Percentiles rank a stretch among this genome's conserved stretches.
Conservation (phyloP, 2,113 vertebrate genomes). For the Lathamus discolor region DNA sequence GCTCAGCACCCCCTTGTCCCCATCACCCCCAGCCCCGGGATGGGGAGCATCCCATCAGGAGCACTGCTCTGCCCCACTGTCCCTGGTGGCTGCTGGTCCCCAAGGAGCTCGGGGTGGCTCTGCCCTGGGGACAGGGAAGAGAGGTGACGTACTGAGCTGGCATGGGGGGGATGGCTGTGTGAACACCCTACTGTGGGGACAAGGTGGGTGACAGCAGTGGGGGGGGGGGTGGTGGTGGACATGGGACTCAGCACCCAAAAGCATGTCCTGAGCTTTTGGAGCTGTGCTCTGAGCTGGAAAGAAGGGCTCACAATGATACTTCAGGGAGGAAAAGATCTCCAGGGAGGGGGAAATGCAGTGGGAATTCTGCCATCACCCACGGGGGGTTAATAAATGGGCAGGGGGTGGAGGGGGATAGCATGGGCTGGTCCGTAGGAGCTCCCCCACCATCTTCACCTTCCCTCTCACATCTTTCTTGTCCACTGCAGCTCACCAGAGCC, state of each 20-base stretch:
- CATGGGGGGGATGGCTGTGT: accelerated
- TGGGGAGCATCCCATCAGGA: accelerated
- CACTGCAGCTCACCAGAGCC: neutral
- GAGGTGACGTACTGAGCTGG: accelerated
- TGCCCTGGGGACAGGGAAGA: neutral
- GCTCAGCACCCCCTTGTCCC: neutral
- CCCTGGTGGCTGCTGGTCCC: neutral
- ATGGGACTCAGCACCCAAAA: accelerated
- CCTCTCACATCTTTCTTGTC: neutral
- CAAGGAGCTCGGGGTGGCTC: neutral
- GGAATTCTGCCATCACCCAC: accelerated
- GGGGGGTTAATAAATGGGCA: accelerated
- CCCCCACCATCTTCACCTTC: neutral
- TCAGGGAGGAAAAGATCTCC: neutral
- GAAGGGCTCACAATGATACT: neutral
- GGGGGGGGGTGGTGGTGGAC: neutral
- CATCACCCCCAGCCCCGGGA: accelerated
- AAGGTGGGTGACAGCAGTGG: neutral
- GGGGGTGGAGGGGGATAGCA: neutral
- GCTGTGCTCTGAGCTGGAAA: neutral
- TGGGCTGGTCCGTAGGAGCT: neutral
- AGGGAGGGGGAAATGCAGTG: neutral
- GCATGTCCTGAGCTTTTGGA: neutral
- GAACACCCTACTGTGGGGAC: accelerated
- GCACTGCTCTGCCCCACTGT: neutral